phyloP scores from a whole-genome alignment of 2,113 vertebrate species.

The pig (Sus scrofa) region T2T-Sscrofa CM000818.6:55600501-55601000 shows the following conservation, averaged over 20 bases:
- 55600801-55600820: no score
- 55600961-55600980: no score
- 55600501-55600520: constrained; percentile 21
- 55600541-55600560: neutral
- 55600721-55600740: neutral
- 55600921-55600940: no score
- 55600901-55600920: no score
- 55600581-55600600: neutral
- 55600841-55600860: no score
- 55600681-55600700: neutral
- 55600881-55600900: no score
- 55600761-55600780: neutral
- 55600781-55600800: no score
- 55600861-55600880: no score
- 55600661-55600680: constrained; percentile 19
- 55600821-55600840: no score
- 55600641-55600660: constrained; percentile 31
- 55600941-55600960: no score
- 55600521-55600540: constrained; percentile 13
- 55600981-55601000: no score
- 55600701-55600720: neutral
- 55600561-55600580: constrained; percentile 20
- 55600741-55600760: neutral
- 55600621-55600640: constrained; percentile 27
- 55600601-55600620: neutral